phyloP scores from a whole-genome alignment of 2,797 vertebrate species.

The Anguilla obscura region DNA sequence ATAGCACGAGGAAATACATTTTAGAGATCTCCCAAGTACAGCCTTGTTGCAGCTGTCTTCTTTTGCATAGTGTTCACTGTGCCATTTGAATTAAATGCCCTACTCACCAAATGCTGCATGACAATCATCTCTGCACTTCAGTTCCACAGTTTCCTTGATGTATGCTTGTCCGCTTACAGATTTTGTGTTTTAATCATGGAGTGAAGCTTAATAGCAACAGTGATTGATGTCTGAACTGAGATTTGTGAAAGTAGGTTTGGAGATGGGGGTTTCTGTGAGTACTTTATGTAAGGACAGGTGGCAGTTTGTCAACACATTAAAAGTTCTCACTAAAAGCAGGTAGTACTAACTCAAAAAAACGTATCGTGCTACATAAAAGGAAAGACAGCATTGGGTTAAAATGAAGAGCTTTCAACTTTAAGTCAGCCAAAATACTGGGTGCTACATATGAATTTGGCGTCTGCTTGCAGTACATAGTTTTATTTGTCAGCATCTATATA shows the following conservation, averaged over 20 bases:
- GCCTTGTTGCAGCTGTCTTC: conserved; percentile 36
- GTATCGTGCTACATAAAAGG: not conserved
- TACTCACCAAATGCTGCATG: conserved; percentile 17
- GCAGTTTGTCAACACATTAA: conserved; percentile 11
- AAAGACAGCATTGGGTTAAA: conserved; percentile 21
- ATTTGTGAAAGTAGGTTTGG: not conserved
- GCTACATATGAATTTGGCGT: conserved; percentile 36
- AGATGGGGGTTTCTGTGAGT: conserved; percentile 9
- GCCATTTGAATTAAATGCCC: conserved; percentile 26
- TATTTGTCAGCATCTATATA: conserved; percentile 25
- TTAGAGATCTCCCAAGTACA: conserved; percentile 10
- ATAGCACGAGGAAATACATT: conserved; percentile 23
- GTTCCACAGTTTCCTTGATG: conserved; percentile 13
- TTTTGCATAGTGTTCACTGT: conserved; percentile 45
- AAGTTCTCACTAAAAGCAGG: conserved; percentile 22
- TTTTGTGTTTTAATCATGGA: not conserved
- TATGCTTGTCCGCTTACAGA: not conserved
- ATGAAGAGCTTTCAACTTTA: conserved; percentile 9
- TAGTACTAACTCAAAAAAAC: conserved; percentile 21
- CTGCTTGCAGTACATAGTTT: conserved; percentile 37
- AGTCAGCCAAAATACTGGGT: conserved; percentile 18
- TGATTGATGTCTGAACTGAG: conserved; percentile 15
- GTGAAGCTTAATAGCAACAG: conserved; percentile 2
- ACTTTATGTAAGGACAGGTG: not conserved
- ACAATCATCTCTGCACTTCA: conserved; percentile 10